A percentile compares a stretch with the other conserved stretches of the same genome.
These are phyloP conservation scores for Neomorphus geoffroyi DNA, from an alignment of 2,797 vertebrate species.

Conservation along the genomic window DNA sequence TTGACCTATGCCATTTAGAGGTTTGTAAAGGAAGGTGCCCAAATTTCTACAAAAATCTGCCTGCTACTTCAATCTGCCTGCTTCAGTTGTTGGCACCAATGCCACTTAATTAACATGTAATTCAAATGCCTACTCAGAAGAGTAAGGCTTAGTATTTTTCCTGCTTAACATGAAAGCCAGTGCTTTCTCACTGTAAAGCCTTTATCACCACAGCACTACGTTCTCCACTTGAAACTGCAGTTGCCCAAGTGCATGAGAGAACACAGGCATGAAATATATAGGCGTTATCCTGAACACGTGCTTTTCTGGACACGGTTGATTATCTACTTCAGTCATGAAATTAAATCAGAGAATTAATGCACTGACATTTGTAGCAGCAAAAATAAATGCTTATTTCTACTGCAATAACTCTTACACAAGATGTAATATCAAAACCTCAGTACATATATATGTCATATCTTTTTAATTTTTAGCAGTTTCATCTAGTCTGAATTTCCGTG, in stretches of 20 bases:
- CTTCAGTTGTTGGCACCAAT: slow-evolving; percentile 68
- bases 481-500: not conserved
- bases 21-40: slow-evolving; percentile 46
- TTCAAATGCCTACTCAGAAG: slow-evolving; percentile 78
- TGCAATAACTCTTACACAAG: not conserved
- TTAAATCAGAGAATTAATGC: slow-evolving; percentile 63
- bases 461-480: not conserved
- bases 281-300: slow-evolving; percentile 61
- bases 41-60: slow-evolving; percentile 67
- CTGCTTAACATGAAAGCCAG: slow-evolving; percentile 72
- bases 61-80: slow-evolving; percentile 66
- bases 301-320: slow-evolving; percentile 58
- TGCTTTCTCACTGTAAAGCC: slow-evolving; percentile 72
- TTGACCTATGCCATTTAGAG: slow-evolving; percentile 6
- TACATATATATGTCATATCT: not conserved
- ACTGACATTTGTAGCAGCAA: slow-evolving; percentile 10
- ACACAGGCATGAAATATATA: slow-evolving; percentile 62
- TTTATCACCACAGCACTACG: slow-evolving; percentile 73
- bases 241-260: slow-evolving; percentile 66
- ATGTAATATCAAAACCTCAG: not conserved
- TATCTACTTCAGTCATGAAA: slow-evolving; percentile 67
- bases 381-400: slow-evolving; percentile 42
- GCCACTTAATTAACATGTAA: slow-evolving; percentile 79
- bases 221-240: slow-evolving; percentile 75
- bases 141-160: slow-evolving; percentile 73